A percentile compares a stretch with the other conserved stretches of the same genome.
phyloP scores from a whole-genome alignment of 1,140 invertebrate species.

The Drosophila neocordata region DNA sequence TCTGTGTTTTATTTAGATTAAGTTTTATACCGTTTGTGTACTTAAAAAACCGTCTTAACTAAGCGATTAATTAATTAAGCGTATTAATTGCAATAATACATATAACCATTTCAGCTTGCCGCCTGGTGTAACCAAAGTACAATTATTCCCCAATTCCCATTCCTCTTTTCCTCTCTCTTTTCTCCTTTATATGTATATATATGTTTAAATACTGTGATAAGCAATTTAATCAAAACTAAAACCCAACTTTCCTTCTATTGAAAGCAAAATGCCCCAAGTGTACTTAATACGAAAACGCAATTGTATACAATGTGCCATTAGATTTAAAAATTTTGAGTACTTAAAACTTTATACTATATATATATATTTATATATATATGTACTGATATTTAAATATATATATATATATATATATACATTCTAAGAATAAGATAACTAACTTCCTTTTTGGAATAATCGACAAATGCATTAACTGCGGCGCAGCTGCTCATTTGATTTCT shows the following conservation, averaged over 20 bases:
- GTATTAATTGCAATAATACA: conserved; percentile 20
- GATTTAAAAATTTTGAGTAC: conserved; percentile 45
- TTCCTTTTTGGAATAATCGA: background rate
- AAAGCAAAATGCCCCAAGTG: conserved; percentile 32
- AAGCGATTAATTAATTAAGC: background rate
- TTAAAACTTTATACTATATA: conserved; percentile 43
- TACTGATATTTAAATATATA: background rate
- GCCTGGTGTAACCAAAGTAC: conserved; percentile 64
- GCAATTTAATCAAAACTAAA: conserved; percentile 29
- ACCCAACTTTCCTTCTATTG: background rate
- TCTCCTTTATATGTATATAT: conserved; percentile 14
- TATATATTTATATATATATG: conserved; percentile 9
- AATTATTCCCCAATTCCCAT: conserved; percentile 20
- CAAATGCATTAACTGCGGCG: background rate
- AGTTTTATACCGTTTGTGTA: background rate
- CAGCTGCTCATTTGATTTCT: background rate
- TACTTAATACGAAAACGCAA: conserved; percentile 51
- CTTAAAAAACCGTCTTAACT: background rate
- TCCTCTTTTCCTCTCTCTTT: background rate
- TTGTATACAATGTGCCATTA: conserved; percentile 78
- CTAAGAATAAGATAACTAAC: background rate
- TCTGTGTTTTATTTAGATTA: conserved; percentile 4
- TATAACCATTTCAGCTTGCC: conserved; percentile 28
- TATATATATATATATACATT: background rate
- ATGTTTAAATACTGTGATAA: conserved; percentile 71